Evolutionary conservation across 2,888 invertebrate genomes (phyloP), one percentile per base, ranked within the genome.

Genomic region (Sycophila texana): DNA sequence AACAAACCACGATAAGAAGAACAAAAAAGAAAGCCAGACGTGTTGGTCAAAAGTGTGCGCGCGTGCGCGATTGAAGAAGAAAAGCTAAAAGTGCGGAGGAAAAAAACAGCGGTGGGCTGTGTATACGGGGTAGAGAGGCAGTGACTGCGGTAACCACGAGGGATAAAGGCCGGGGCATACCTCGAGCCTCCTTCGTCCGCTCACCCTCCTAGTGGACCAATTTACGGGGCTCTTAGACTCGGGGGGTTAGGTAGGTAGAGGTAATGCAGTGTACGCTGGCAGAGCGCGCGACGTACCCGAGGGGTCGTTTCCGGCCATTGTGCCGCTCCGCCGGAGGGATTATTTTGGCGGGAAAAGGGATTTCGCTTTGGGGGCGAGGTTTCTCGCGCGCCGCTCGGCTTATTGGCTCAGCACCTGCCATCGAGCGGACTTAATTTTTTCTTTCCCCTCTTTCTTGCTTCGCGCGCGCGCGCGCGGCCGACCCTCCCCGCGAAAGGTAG

Each of bases 141-240:
- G 82, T 81, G 66, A 74, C 68, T 75, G 26, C 26, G 75, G 76
- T 83, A 84, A 84, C 83, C 84, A 79, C 81, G 82, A 81, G 82
- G 81, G 72, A 75, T 75, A 70, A 78, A 73, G 75, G 53, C 13
- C 18, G 18, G 66, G 78, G 74, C 80, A 82, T 81, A 75, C 30
- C 61, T 39, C 30, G 10, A 30, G 30, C 16, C 30, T 26, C 39
- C 30, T 39, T 30, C 22, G 26, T 13, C 57, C 66, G 61, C 66
- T 73, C 76, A 75, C 39, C 81, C 82, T 85, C 84, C 85, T 84
- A 86, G 85, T 85, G 85, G 86, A 87, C 87, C 88, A 88, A 89
- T 89, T 88, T 88, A 87, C 87, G 86, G 86, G 85, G 86, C 87
- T 86, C 87, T 83, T 84, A 85, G 87, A 84, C 84, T 84, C 82